Conservation (phyloP, 1,140 invertebrate genomes). For the Drosophila pandora region DNA sequence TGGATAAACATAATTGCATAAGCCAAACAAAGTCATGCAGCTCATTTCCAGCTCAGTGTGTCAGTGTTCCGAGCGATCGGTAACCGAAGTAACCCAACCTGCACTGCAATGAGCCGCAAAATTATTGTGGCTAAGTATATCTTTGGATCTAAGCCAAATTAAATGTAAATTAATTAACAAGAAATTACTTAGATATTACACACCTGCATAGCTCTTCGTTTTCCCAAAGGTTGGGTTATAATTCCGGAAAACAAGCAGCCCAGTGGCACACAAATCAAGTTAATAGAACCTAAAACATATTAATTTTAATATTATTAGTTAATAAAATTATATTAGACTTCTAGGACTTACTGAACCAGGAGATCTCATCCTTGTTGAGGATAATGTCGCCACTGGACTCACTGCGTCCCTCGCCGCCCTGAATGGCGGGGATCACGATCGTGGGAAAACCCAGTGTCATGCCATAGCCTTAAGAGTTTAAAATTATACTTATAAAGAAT, state of each 20-base stretch:
- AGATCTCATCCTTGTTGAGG: conserved; percentile 87
- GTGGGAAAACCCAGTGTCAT: conserved; percentile 91
- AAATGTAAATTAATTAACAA: not conserved
- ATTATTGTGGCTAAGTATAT: conserved; percentile 39
- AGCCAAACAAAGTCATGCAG: conserved; percentile 46
- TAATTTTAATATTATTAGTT: not conserved
- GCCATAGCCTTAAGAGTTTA: conserved; percentile 86
- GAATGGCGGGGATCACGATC: conserved; percentile 89
- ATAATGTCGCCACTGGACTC: conserved; percentile 83
- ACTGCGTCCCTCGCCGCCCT: conserved; percentile 84
- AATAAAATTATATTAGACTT: not conserved
- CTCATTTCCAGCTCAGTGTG: conserved; percentile 60
- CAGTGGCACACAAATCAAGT: conserved; percentile 90
- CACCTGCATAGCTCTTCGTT: conserved; percentile 89
- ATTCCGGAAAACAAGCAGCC: conserved; percentile 90
- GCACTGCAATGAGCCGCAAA: conserved; percentile 27
- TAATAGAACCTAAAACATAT: conserved; percentile 87
- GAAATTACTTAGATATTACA: conserved; percentile 19
- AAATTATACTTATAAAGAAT: not conserved
- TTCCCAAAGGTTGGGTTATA: conserved; percentile 88
- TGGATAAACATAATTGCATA: conserved; percentile 64
- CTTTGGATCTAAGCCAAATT: conserved; percentile 22
- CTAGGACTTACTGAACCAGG: conserved; percentile 89
- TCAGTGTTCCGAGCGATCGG: conserved; percentile 50
- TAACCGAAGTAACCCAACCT: conserved; percentile 28